These are phyloP conservation scores for Sanderia malayensis DNA, from an alignment of 30 jellyfish, hydroid and myxozoan species.

Conservation along the genomic window DNA sequence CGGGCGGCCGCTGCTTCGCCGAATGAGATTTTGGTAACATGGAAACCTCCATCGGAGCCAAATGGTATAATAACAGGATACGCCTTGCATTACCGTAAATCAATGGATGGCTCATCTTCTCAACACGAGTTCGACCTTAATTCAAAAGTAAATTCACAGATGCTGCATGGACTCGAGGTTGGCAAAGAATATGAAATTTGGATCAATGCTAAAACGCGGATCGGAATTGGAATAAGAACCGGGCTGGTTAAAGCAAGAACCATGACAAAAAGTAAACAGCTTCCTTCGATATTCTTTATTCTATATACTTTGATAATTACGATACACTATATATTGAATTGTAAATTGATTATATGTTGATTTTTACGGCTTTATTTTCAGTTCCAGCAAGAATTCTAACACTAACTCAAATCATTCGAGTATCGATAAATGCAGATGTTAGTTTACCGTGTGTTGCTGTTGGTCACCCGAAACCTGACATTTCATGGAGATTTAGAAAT, in stretches of 20 bases:
- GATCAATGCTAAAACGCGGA: conserved; percentile 79
- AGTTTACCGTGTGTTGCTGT: conserved; percentile 90
- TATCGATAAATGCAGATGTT: conserved; percentile 64
- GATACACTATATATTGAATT: too few relatives aligned
- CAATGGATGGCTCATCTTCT: conserved; percentile 44
- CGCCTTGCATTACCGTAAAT: conserved; percentile 65
- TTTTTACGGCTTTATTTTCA: too few relatives aligned
- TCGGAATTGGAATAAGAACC: conserved; percentile 73
- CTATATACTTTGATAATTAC: too few relatives aligned
- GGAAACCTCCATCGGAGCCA: conserved; percentile 80
- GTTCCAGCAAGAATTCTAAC: conserved; percentile 94
- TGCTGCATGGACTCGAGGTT: conserved; percentile 65
- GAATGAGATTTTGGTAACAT: conserved; percentile 73
- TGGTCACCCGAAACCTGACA: conserved; percentile 88
- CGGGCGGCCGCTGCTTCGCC: conserved; percentile 92
- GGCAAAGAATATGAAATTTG: conserved; percentile 77
- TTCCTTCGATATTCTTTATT: background rate
- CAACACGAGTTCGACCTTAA: conserved; percentile 50
- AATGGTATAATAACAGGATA: conserved; percentile 80
- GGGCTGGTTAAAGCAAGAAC: conserved; percentile 54
- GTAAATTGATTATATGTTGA: too few relatives aligned
- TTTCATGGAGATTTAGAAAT: conserved; percentile 60
- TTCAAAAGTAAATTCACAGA: conserved; percentile 40
- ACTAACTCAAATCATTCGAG: conserved; percentile 48
- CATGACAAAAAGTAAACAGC: conserved; percentile 55